Conservation (phyloP, 2,888 invertebrate genomes). For the Drosophila hamatofila region DNA sequence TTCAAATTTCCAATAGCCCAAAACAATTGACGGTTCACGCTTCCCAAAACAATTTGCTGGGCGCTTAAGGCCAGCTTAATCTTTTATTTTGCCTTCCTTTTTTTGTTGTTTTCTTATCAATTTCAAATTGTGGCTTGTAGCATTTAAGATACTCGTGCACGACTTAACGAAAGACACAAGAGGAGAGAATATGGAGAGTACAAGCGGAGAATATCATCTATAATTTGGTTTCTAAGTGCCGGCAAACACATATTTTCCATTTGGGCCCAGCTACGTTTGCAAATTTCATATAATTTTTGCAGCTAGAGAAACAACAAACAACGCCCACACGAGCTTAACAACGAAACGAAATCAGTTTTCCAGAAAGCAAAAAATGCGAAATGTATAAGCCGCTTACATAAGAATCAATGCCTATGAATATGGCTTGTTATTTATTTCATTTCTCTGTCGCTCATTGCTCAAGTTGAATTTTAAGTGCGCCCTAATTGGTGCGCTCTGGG, state of each 20-base stretch:
- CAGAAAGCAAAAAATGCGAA: not conserved
- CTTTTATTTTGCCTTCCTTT: not conserved
- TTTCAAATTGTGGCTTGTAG: slow-evolving; percentile 14
- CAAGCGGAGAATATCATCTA: slow-evolving; percentile 7
- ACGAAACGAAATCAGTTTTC: slow-evolving; percentile 50
- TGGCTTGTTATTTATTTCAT: slow-evolving; percentile 40
- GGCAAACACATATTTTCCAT: slow-evolving; percentile 52
- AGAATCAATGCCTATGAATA: slow-evolving; percentile 60
- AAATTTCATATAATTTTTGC: slow-evolving; percentile 45
- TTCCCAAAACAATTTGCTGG: slow-evolving; percentile 5
- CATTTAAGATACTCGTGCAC: slow-evolving; percentile 17
- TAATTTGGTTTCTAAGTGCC: slow-evolving; percentile 26
- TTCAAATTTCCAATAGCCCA: slow-evolving; percentile 13
- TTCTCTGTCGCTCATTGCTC: slow-evolving; percentile 13
- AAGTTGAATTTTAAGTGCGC: slow-evolving; percentile 44
- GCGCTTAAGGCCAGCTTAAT: slow-evolving; percentile 2
- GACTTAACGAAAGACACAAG: slow-evolving; percentile 1
- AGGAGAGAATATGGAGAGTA: not conserved
- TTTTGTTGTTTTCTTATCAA: slow-evolving; percentile 1
- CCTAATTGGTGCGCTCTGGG: slow-evolving; percentile 58
- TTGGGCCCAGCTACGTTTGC: slow-evolving; percentile 31
- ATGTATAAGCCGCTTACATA: slow-evolving; percentile 72
- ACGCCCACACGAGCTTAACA: slow-evolving; percentile 57
- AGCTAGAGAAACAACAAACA: slow-evolving; percentile 7
- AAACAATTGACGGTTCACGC: slow-evolving; percentile 16